phyloP scores from a whole-genome alignment of 2,797 vertebrate genomes.

The Huso huso region DNA sequence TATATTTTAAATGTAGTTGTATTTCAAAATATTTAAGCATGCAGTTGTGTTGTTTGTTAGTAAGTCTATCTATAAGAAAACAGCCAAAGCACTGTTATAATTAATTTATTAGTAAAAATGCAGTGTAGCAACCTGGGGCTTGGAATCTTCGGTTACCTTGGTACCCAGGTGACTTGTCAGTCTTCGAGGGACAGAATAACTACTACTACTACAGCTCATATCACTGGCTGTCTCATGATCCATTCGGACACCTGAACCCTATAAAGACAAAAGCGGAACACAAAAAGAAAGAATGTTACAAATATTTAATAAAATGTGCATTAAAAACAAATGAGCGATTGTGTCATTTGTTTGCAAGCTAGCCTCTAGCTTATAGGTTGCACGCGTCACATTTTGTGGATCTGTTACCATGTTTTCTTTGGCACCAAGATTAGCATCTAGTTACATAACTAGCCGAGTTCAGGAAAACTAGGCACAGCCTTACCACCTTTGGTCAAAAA shows the following conservation, averaged over 20 bases:
- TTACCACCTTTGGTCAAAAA: too few species aligned
- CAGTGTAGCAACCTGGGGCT: conserved; percentile 36
- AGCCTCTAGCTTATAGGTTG: too few species aligned
- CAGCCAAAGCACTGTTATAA: conserved; percentile 30
- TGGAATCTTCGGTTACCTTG: conserved; percentile 70
- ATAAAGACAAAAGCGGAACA: conserved; percentile 23
- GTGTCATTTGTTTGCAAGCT: too few species aligned
- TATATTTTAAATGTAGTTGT: too few species aligned
- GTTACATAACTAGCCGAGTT: too few species aligned
- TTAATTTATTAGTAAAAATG: conserved; percentile 45
- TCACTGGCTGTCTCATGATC: conserved; percentile 71
- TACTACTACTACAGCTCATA: conserved; percentile 53
- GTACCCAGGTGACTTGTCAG: conserved; percentile 84
- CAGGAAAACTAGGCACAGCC: too few species aligned
- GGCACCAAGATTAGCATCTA: too few species aligned
- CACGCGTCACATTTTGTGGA: too few species aligned
- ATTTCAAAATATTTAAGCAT: neutral
- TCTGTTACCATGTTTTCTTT: too few species aligned
- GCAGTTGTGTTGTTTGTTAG: conserved; percentile 4
- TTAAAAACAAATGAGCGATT: too few species aligned
- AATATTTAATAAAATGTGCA: too few species aligned
- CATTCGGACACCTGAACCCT: conserved; percentile 66
- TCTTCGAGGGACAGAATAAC: conserved; percentile 68
- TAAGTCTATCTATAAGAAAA: conserved; percentile 5
- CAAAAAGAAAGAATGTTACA: too few species aligned